A percentile compares a stretch with the other conserved stretches of the same genome.
Evolutionary conservation across 1,140 invertebrate genomes (phyloP).

Genomic region (Drosophila pandora): DNA sequence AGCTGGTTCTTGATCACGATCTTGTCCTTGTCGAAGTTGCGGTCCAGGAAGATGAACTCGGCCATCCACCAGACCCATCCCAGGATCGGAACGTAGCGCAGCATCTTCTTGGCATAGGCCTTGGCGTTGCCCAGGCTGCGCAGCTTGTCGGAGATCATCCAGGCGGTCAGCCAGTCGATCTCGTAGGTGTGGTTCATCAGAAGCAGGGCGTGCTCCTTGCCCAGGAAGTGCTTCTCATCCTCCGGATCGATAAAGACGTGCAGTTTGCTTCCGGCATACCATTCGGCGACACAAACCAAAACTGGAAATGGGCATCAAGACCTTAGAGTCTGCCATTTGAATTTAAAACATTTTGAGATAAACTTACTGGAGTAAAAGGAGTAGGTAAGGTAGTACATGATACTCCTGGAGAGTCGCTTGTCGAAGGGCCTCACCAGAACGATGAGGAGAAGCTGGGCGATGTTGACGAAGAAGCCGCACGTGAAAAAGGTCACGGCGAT

Average conservation of each 20-base stretch:
- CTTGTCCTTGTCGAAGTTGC: constrained; percentile 95
- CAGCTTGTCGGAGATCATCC: constrained; percentile 92
- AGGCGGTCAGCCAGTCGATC: constrained; percentile 96
- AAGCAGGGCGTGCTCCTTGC: constrained; percentile 94
- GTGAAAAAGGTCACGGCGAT: constrained; percentile 95
- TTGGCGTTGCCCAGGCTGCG: constrained; percentile 93
- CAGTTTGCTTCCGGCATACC: constrained; percentile 93
- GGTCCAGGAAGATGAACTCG: constrained; percentile 96
- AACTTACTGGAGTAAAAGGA: constrained; percentile 96
- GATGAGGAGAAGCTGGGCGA: constrained; percentile 91
- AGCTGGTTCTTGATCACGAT: constrained; percentile 92
- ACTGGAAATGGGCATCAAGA: constrained; percentile 85
- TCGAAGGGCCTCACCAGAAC: constrained; percentile 89
- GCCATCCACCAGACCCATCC: constrained; percentile 98
- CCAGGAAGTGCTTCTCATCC: constrained; percentile 91
- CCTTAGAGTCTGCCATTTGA: not conserved
- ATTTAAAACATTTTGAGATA: not conserved
- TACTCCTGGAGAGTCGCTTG: constrained; percentile 91
- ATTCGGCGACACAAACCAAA: constrained; percentile 95
- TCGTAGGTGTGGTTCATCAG: constrained; percentile 98
- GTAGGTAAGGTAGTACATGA: constrained; percentile 96
- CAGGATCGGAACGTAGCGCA: constrained; percentile 94
- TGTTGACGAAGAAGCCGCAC: constrained; percentile 93
- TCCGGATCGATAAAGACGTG: constrained; percentile 91
- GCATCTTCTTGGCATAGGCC: constrained; percentile 96